Base-by-base conservation (phyloP, 1,140 invertebrate genomes). In the Maniola jurtina region DNA sequence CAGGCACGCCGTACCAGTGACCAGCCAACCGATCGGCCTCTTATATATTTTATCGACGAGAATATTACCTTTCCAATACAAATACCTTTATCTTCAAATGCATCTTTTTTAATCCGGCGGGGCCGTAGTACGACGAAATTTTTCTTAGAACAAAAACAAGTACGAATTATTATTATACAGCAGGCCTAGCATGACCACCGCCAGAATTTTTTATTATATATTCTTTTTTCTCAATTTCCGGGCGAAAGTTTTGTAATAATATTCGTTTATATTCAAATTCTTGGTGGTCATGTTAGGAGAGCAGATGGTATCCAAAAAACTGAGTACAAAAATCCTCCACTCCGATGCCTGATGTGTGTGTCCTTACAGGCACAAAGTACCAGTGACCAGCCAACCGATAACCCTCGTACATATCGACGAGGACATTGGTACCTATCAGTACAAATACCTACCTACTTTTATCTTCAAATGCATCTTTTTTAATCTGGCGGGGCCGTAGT, bases 1-100 rank as follows among this genome's bases (percentile, higher is more conserved):
- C 94, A 98, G 98, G 95, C 98, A 99, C 94, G 98, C 99, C 95
- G 96, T 98, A 92, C 97, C 98, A 85, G 97, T 99, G 91, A 96
- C 96, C 91, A 96, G 95, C 91, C 95, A 96, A 92, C 95, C 95
- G 85, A 97, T 99, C 92, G 96, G 96, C 91, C 96, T 99, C 91
- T 95, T 99, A 88, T 95, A 97, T n/a, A n/a, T n/a, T n/a, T n/a
- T 93, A 97, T 99, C 93, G 97, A 97, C 93, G 97, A 99, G 4
- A 2, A 25, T n/a, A 25, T 25, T 25, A 25, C 25, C 25, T 25
- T n/a, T n/a, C n/a, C n/a, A n/a, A n/a, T n/a, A n/a, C n/a, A n/a
- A n/a, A n/a, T n/a, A 25, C 25, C 25, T 25, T 25, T 25, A 25
- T 25, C 25, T 25, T 25, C 25, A 9, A 38, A 9, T 38, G 7